These are phyloP conservation scores for Coelopa pilipes DNA, from an alignment of 2,888 invertebrate species.

Conservation along the genomic window DNA sequence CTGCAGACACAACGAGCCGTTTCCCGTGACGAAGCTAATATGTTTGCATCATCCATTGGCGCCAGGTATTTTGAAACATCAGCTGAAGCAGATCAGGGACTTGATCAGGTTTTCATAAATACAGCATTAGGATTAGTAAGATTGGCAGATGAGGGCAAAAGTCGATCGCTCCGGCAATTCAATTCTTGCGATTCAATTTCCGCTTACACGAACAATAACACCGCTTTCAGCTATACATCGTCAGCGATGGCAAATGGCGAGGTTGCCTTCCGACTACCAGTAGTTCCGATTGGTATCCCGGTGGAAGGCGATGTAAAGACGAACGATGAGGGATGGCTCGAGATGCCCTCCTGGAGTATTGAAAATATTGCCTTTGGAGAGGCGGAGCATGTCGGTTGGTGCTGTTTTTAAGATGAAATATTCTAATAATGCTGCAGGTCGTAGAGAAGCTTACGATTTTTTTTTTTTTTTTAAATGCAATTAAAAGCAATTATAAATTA, in stretches of 20 bases:
- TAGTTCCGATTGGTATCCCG: constrained; percentile 63
- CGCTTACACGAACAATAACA: constrained; percentile 58
- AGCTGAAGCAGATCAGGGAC: constrained; percentile 80
- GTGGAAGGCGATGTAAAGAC: constrained; percentile 70
- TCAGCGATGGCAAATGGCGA: constrained; percentile 50
- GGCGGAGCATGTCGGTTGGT: constrained; percentile 71
- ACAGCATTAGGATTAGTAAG: constrained; percentile 74
- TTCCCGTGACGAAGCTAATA: constrained; percentile 75
- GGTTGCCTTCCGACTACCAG: constrained; percentile 60
- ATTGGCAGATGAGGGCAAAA: constrained; percentile 68
- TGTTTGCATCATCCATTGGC: constrained; percentile 84
- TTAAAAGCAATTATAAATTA: no score
- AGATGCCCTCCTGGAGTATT: constrained; percentile 74
- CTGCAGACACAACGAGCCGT: constrained; percentile 74
- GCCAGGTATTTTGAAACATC: constrained; percentile 88
- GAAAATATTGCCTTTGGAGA: constrained; percentile 77
- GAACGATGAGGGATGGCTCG: constrained; percentile 74
- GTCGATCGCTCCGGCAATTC: constrained; percentile 72
- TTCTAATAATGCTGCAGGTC: no score
- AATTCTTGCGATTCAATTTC: constrained; percentile 70
- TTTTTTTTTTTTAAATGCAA: no score
- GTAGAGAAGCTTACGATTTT: no score
- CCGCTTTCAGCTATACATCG: constrained; percentile 55
- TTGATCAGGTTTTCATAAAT: constrained; percentile 78
- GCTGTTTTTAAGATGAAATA: constrained; percentile 68